A percentile compares a stretch with the other conserved stretches of the same genome.
phyloP scores from a whole-genome alignment of 2,797 vertebrate genomes.

The Chaetodon trifasciatus region DNA sequence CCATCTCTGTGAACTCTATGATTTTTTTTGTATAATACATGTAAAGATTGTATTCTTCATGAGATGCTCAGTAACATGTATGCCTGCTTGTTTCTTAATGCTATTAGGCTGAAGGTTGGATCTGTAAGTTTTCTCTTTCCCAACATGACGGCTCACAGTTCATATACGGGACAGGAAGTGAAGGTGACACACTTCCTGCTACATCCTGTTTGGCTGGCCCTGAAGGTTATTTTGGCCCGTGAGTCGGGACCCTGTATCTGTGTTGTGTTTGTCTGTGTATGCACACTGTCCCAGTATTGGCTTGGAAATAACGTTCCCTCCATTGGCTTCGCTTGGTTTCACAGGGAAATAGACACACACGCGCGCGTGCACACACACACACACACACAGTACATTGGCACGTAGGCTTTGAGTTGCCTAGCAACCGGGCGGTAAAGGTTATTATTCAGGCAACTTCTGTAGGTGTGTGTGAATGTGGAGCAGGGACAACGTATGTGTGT shows the following conservation, averaged over 20 bases:
- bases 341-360: constrained; percentile 54
- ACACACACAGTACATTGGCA: constrained; percentile 49
- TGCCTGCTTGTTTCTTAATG: not conserved
- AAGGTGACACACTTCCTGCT: constrained; percentile 20
- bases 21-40: not conserved
- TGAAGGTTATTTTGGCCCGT: constrained; percentile 35
- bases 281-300: constrained; percentile 21
- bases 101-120: not conserved
- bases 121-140: not conserved
- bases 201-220: constrained; percentile 23
- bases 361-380: constrained; percentile 33
- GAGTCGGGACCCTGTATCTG: constrained; percentile 27
- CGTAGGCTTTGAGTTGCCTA: constrained; percentile 76
- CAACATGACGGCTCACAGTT: constrained; percentile 21
- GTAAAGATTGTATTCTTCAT: constrained; percentile 17
- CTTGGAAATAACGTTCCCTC: constrained; percentile 48
- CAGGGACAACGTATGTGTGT: constrained; percentile 43
- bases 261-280: constrained; percentile 27
- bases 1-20: not conserved
- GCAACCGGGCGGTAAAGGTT: constrained; percentile 76
- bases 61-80: not conserved
- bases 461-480: constrained; percentile 58
- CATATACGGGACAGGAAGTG: constrained; percentile 36
- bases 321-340: constrained; percentile 52
- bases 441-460: constrained; percentile 72